Evolutionary conservation across 2,113 vertebrate genomes (phyloP).

Genomic region (Pan troglodytes): NHGRI_mPanTro3-v2.1_pri NC_072411.2:88907501-88908000

Average conservation of each 20-base stretch:
- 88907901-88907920: not conserved
- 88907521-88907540: not conserved
- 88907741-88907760: not conserved
- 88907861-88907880: not conserved
- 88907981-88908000: not conserved
- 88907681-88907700: not conserved
- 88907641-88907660: not conserved
- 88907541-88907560: not conserved
- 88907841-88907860: not conserved
- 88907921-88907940: not conserved
- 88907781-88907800: not conserved
- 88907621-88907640: not conserved
- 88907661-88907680: not conserved
- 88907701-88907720: not conserved
- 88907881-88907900: not conserved
- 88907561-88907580: not conserved
- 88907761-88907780: not conserved
- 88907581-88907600: not conserved
- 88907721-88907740: not conserved
- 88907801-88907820: not conserved
- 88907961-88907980: not conserved
- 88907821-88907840: not conserved
- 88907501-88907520: not conserved
- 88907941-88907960: not conserved
- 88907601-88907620: not conserved